Conservation (phyloP, 2,797 vertebrate species). For the Monodelphis domestica region DNA sequence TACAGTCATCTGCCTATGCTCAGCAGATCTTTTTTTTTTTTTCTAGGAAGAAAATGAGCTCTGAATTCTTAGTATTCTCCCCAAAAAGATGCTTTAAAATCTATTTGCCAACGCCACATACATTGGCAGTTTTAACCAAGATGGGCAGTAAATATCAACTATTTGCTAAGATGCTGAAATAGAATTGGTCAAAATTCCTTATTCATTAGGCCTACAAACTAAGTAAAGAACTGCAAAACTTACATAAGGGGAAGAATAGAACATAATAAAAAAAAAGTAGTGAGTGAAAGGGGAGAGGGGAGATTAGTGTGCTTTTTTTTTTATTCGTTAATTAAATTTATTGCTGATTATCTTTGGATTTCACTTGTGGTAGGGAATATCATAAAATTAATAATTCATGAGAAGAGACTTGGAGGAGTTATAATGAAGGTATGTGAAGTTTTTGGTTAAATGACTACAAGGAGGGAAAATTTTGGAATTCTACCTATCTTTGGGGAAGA, state of each 20-base stretch:
- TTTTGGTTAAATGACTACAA: background rate
- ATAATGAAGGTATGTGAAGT: background rate
- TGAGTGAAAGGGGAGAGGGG: constrained; percentile 40
- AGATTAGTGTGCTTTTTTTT: constrained; percentile 39
- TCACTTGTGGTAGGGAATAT: constrained; percentile 39
- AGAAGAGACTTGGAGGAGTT: constrained; percentile 7
- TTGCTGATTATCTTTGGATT: constrained; percentile 54
- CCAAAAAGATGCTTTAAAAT: constrained; percentile 26
- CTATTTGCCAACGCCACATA: constrained; percentile 67
- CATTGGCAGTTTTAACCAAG: constrained; percentile 46
- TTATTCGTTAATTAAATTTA: constrained; percentile 64
- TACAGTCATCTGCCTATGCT: constrained; percentile 2
- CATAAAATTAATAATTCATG: background rate
- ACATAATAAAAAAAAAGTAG: constrained; percentile 17
- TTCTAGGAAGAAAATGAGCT: no score
- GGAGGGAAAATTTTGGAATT: background rate
- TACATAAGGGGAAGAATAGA: constrained; percentile 22
- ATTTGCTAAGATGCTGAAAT: constrained; percentile 53
- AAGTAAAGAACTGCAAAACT: constrained; percentile 43
- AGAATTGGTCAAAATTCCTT: constrained; percentile 62
- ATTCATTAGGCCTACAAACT: constrained; percentile 51
- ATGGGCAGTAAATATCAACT: constrained; percentile 24
- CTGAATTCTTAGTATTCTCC: no score
- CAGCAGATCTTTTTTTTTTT: background rate
- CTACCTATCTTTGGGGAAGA: background rate